Base-by-base conservation (phyloP, 30 jellyfish, hydroid and myxozoan genomes). In the Hydractinia echinata region DNA sequence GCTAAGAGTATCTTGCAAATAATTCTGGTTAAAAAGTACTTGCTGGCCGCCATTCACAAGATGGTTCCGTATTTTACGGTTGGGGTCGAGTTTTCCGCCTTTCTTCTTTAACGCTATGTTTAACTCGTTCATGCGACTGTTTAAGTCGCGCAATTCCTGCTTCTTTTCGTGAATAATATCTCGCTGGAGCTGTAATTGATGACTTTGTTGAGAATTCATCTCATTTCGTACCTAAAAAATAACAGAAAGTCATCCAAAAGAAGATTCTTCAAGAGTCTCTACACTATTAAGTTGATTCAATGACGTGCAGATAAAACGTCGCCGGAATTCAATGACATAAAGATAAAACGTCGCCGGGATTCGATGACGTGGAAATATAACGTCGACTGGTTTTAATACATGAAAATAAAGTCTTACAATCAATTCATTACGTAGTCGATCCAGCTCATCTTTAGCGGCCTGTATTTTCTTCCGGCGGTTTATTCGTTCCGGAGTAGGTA, bases 371-470 rank as follows among this genome's bases (percentile, higher is more conserved):
- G 44, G 44, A n/a, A n/a, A n/a, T n/a, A n/a, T n/a, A n/a, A n/a
- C n/a, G n/a, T n/a, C n/a, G n/a, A 1, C 44, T 30, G 44, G 44
- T 30, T 30, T 30, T 30, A 30, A 30, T 30, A 30, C 44, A 30
- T 30, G 44, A 30, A 30, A 30, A 30, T 30, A 54, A 5, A 54
- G 9, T 73, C 96, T 79, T 67, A 93, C 99, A 54, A 95, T 81
- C 52, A 93, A 80, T 68, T 93, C 99, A 54, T 87, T 93, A 68
- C 96, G 70, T 21, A 93, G 88, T 72, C 88, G 76, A 80, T 93
- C 96, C 55, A 93, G 81, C 64, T 93, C 96, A 7, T 85, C 96
- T 79, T 89, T 89, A 10, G 99, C 99, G 1, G 96, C 96, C 54
- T 89, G 95, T 52, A 93, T 93, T 86, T 93, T 93, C 68, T 95